phyloP scores from a whole-genome alignment of 2,888 invertebrate genomes.

The Actias luna region DNA sequence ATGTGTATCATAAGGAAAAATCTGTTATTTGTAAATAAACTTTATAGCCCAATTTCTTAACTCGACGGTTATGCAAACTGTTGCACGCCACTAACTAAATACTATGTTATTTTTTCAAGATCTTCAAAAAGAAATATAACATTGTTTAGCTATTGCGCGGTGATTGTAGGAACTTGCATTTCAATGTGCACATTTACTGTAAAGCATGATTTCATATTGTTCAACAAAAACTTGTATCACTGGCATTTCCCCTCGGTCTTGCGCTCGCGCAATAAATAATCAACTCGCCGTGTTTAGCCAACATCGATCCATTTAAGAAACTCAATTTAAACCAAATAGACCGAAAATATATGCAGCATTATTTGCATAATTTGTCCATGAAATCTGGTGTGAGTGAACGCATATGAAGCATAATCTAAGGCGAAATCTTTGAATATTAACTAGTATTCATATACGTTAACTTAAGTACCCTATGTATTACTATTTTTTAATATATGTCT shows the following conservation, averaged over 20 bases:
- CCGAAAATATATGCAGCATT: slow-evolving; percentile 54
- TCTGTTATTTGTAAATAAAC: neutral
- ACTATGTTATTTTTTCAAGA: slow-evolving; percentile 2
- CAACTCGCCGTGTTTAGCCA: slow-evolving; percentile 31
- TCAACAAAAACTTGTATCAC: slow-evolving; percentile 15
- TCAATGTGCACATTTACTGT: slow-evolving; percentile 5
- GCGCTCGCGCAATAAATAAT: slow-evolving; percentile 18
- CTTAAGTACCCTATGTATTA: neutral
- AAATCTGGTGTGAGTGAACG: slow-evolving; percentile 1
- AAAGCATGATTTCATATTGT: slow-evolving; percentile 16
- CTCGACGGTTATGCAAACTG: neutral
- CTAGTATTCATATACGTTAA: neutral
- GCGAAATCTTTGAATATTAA: slow-evolving; percentile 1
- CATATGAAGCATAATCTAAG: slow-evolving; percentile 3
- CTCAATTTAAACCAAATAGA: slow-evolving; percentile 55
- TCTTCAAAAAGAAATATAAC: slow-evolving; percentile 2
- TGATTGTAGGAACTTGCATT: slow-evolving; percentile 6
- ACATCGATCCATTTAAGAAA: slow-evolving; percentile 43
- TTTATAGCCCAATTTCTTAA: neutral
- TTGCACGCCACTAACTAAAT: neutral
- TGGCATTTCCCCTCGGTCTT: slow-evolving; percentile 14
- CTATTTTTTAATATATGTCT: neutral
- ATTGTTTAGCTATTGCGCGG: neutral
- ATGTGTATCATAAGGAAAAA: neutral
- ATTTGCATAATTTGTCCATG: slow-evolving; percentile 54